These are phyloP conservation scores for Acanthosoma haemorrhoidale DNA, from an alignment of 2,888 invertebrate species.

Conservation along the genomic window DNA sequence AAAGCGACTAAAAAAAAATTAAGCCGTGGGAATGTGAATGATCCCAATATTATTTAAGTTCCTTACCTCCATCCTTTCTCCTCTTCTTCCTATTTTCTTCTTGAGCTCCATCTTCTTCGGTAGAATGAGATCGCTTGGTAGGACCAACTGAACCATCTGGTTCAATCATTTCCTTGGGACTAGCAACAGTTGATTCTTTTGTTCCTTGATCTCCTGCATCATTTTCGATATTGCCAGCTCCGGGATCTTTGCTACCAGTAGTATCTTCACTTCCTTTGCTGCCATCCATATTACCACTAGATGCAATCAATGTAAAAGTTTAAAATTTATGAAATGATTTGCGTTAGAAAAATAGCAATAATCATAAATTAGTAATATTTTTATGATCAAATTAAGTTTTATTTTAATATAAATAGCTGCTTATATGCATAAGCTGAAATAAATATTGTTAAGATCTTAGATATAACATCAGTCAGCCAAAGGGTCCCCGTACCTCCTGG, in stretches of 20 bases:
- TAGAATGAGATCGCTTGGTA: conserved; percentile 36
- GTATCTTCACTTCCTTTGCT: conserved; percentile 26
- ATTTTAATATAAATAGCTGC: no score
- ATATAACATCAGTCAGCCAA: no score
- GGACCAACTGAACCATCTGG: conserved; percentile 19
- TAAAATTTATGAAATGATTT: no score
- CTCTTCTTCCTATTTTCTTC: conserved; percentile 68
- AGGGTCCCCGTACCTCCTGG: no score
- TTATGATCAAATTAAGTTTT: no score
- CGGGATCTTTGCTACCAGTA: conserved; percentile 18
- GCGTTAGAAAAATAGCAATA: no score
- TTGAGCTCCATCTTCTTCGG: conserved; percentile 48
- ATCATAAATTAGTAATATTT: no score
- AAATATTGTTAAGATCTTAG: no score
- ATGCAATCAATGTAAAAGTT: no score
- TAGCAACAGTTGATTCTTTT: background rate
- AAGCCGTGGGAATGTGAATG: background rate
- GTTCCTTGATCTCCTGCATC: conserved; percentile 20
- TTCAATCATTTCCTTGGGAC: background rate
- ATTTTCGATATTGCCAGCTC: conserved; percentile 7
- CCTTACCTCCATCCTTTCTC: conserved; percentile 57
- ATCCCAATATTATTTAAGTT: background rate
- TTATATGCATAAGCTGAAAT: no score
- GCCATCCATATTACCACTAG: conserved; percentile 30
- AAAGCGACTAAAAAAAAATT: background rate